phyloP scores from a whole-genome alignment of 1,140 invertebrate genomes.

The Drosophila watanabei region DNA sequence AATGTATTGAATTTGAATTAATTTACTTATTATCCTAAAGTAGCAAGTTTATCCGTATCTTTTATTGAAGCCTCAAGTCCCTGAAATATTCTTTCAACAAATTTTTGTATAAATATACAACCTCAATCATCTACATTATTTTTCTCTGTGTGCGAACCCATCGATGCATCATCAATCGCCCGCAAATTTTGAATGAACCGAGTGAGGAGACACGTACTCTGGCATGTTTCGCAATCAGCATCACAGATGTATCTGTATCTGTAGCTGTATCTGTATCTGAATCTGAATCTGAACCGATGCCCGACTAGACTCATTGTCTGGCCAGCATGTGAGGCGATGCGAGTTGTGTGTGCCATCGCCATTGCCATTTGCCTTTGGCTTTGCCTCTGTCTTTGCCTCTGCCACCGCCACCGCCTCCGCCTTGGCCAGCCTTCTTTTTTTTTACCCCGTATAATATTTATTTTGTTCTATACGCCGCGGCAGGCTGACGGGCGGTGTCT shows the following conservation, averaged over 20 bases:
- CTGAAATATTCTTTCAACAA: background rate
- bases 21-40: background rate
- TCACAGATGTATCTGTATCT: slow-evolving; percentile 12
- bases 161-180: slow-evolving; percentile 49
- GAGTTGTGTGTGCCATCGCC: slow-evolving; percentile 51
- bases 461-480: slow-evolving; percentile 18
- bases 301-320: slow-evolving; percentile 77
- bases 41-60: too few relatives aligned
- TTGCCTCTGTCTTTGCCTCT: slow-evolving; percentile 7
- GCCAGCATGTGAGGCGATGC: slow-evolving; percentile 55
- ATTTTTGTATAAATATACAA: background rate
- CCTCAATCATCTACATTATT: background rate
- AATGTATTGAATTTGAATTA: background rate
- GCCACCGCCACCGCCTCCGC: slow-evolving; percentile 23
- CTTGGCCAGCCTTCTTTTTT: slow-evolving; percentile 16
- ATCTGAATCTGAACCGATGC: slow-evolving; percentile 53
- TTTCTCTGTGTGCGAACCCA: slow-evolving; percentile 5
- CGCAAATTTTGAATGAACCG: slow-evolving; percentile 50
- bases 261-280: slow-evolving; percentile 14
- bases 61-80: too few relatives aligned
- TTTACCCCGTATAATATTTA: slow-evolving; percentile 21
- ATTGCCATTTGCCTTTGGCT: slow-evolving; percentile 64
- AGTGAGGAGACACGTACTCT: slow-evolving; percentile 5
- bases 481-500: slow-evolving; percentile 54
- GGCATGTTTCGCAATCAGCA: slow-evolving; percentile 44